Evolutionary conservation across 2,888 invertebrate species (phyloP), one percentile per base, ranked within the genome.

Genomic region (Coleophora flavipennella): DNA sequence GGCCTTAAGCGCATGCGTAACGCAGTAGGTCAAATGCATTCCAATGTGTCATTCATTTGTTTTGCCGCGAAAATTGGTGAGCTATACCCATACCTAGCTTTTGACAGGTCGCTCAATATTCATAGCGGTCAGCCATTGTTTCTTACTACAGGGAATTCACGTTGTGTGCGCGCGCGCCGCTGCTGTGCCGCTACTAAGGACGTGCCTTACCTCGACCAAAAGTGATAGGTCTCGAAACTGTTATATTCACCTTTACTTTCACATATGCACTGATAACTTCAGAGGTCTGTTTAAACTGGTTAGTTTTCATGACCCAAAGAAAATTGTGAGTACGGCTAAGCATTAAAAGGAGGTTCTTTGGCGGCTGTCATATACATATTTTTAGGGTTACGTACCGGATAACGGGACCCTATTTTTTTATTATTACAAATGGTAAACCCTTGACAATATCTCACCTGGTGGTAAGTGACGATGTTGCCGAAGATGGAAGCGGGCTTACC

Each of bases 61-160:
- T 41, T 45, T 54, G 64, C 61, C 57, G 67, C 58, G 62, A 76
- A 78, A 75, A 71, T 69, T 58, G 55, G 58, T 59, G 55, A 64
- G 56, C 61, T 62, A 57, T 67, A 35, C 59, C n/a, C 62, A 51
- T 59, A 59, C 57, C 70, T 70, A 67, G 66, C 67, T 4, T 66
- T 54, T 20, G 20, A 20, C 53, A 55, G 67, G 65, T 51, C 67
- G 20, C 66, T 79, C 72, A 74, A 77, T 77, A 81, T 78, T 78
- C 75, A 77, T 81, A 81, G 78, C 81, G 78, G 52, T 61, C 50
- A 31, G 47, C 70, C 63, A 78, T 80, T 78, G 80, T 81, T 78
- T 75, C 67, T 71, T 69, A 71, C 66, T 62, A 67, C 65, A 59
- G 61, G 67, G 68, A 62, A 67, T 73, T 78, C 81, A 80, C 80